Evolutionary conservation across 2,113 vertebrate genomes (phyloP).

Genomic region (Neoarius graeffei): DNA sequence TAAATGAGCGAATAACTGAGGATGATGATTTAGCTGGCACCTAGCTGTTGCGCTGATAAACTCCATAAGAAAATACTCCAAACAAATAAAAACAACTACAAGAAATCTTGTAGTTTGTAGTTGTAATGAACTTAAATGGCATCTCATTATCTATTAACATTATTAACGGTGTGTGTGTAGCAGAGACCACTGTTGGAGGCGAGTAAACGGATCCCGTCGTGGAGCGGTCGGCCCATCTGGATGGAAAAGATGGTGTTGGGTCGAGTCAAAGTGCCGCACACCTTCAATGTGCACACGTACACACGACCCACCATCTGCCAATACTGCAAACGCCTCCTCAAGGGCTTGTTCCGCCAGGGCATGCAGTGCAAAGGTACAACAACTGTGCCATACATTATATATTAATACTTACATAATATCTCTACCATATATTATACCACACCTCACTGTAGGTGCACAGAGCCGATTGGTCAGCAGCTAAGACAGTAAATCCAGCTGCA

Average conservation of each 20-base stretch:
- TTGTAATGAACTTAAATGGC: background rate
- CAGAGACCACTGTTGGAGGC: constrained; percentile 87
- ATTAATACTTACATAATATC: no score
- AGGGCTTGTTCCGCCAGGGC: constrained; percentile 96
- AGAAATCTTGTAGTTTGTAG: background rate
- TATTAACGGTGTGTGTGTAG: constrained; percentile 32
- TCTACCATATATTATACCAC: no score
- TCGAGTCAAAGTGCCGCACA: constrained; percentile 95
- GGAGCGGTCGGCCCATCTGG: constrained; percentile 97
- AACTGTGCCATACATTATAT: background rate
- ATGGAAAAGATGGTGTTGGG: constrained; percentile 99
- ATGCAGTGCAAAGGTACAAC: constrained; percentile 97
- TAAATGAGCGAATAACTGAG: background rate
- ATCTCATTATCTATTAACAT: background rate
- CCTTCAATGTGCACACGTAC: constrained; percentile 96
- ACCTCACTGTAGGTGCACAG: background rate
- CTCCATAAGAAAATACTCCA: background rate
- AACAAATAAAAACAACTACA: background rate
- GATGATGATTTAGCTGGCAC: background rate
- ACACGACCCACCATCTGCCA: constrained; percentile 97
- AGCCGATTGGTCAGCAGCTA: background rate
- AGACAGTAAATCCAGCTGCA: background rate
- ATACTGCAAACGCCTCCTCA: constrained; percentile 95
- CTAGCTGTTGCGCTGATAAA: background rate
- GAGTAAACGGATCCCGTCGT: constrained; percentile 93